These are phyloP conservation scores for Ophthalmolycus amberensis DNA, from an alignment of 2,113 vertebrate genomes.

Conservation along the genomic window DNA sequence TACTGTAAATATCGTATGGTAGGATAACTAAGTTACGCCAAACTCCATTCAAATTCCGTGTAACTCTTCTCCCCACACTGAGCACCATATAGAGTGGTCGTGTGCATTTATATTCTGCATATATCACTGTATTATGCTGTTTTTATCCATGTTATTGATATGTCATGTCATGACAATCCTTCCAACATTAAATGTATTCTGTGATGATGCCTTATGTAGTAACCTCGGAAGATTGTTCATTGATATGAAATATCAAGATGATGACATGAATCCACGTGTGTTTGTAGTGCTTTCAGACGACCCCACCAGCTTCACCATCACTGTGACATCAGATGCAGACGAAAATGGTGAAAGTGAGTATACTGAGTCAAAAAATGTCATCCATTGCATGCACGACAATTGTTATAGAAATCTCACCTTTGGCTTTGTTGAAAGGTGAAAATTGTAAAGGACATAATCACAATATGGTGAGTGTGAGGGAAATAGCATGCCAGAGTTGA, in stretches of 20 bases:
- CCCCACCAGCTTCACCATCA: constrained; percentile 95
- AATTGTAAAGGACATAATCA: too few species aligned
- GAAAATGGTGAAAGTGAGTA: constrained; percentile 94
- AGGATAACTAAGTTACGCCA: background rate
- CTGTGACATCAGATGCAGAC: constrained; percentile 93
- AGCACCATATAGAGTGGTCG: background rate
- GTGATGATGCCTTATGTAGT: background rate
- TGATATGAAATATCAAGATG: background rate
- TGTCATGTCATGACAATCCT: background rate
- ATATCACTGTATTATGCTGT: too few species aligned
- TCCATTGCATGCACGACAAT: background rate
- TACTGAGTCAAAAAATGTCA: background rate
- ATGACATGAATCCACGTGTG: background rate
- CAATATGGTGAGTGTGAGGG: background rate
- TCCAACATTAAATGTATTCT: background rate
- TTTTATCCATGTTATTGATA: background rate
- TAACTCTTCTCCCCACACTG: background rate
- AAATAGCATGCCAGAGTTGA: background rate
- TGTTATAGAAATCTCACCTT: background rate
- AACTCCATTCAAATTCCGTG: background rate
- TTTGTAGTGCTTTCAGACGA: constrained; percentile 90
- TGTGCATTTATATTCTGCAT: background rate
- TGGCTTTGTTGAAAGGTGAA: too few species aligned
- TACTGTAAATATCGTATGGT: background rate
- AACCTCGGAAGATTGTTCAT: background rate